Base-by-base conservation (phyloP, 1,140 invertebrate species). In the Aphaenogaster ashmeadi region DNA sequence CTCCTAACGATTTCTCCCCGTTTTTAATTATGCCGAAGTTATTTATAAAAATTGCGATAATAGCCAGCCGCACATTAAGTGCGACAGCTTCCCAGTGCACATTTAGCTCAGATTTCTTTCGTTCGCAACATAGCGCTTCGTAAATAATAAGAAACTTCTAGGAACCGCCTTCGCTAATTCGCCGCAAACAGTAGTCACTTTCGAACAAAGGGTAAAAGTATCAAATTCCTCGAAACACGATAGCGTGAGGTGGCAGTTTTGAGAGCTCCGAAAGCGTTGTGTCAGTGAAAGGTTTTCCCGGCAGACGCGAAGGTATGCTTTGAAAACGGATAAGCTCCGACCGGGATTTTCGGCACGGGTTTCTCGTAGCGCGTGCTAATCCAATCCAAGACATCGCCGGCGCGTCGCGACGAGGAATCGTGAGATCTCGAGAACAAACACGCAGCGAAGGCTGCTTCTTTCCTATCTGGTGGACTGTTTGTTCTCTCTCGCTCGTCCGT, bases 391-490 rank as follows among this genome's bases (percentile, higher is more conserved):
- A 60, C 47, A 54, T 41, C 36, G 54, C 80, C 67, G 54, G 69
- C 67, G 66, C 79, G 15, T 64, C 52, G 38, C 52, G 54, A 71
- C 50, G 79, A 33, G 79, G 21, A 50, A 62, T 60, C 56, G 69
- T 74, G 56, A 84, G 69, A 74, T 44, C 36, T 3, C 67, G 67
- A 74, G 67, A 69, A 60, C 60, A 90, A 90, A 91, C 33, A 90
- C n/a, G 36, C 27, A 64, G n/a, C 33, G n/a, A 38, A 75, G 74
- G 15, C 33, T 60, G 86, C 72, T 9, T 62, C 33, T 71, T 52
- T 60, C 38, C 87, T 78, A 84, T 87, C 85, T 58, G 33, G 44
- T 75, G 58, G 60, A 74, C 36, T 71, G 89, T 90, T 90, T 90
- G 86, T 50, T 75, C 77, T 80, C 44, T 47, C 78, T 58, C 50